These are phyloP conservation scores for Carabus problematicus DNA, from an alignment of 2,888 invertebrate genomes.

Conservation along the genomic window DNA sequence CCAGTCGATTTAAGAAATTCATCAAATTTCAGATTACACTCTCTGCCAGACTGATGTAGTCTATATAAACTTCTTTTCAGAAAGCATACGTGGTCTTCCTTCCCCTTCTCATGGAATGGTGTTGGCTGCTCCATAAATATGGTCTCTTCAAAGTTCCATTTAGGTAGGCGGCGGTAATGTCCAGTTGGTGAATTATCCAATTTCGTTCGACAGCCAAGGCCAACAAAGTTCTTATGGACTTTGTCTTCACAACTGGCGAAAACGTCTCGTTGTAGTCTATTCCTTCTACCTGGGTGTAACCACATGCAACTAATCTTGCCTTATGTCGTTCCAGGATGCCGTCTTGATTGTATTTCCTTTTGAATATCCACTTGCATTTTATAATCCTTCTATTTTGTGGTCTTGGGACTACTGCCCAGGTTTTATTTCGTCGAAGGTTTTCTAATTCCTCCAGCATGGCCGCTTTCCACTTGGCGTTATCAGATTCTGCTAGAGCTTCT, in stretches of 20 bases:
- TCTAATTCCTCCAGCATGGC: slow-evolving; percentile 19
- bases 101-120: background rate
- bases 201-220: slow-evolving; percentile 12
- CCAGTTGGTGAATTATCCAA: slow-evolving; percentile 7
- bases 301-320: background rate
- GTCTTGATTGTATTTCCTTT: background rate
- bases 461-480: slow-evolving; percentile 11
- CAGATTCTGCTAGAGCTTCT: slow-evolving; percentile 1
- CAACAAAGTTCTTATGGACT: slow-evolving; percentile 13
- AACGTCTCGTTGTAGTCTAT: background rate
- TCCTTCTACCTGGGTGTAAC: background rate
- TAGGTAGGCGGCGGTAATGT: slow-evolving; percentile 17
- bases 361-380: slow-evolving; percentile 12
- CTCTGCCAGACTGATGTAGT: slow-evolving; percentile 13
- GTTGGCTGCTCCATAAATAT: slow-evolving; percentile 9
- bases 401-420: slow-evolving; percentile 9
- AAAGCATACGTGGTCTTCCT: slow-evolving; percentile 15
- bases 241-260: slow-evolving; percentile 8
- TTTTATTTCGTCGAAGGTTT: slow-evolving; percentile 14
- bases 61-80: slow-evolving; percentile 16
- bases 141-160: background rate
- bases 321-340: background rate
- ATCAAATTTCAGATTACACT: slow-evolving; percentile 6
- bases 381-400: slow-evolving; percentile 8
- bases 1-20: slow-evolving; percentile 10